Conservation (phyloP, 1,140 invertebrate genomes). For the Samia ricini region DNA sequence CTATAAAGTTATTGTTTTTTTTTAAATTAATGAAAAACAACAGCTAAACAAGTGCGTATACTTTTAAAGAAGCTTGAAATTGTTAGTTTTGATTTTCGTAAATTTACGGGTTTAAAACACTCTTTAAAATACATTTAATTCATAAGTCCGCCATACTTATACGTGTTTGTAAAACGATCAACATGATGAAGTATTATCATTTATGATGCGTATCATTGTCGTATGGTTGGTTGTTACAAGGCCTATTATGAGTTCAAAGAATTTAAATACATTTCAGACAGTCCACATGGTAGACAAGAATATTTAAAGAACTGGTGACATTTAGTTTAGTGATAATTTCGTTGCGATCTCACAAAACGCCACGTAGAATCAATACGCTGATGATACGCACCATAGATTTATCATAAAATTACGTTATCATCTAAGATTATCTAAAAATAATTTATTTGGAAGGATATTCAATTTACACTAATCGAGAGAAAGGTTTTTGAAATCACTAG, state of each 20-base stretch:
- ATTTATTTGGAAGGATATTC: slow-evolving; percentile 57
- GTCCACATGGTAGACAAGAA: too few relatives aligned
- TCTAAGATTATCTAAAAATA: slow-evolving; percentile 6
- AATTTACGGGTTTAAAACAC: too few relatives aligned
- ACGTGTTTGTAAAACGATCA: neutral
- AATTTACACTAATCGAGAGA: slow-evolving; percentile 65
- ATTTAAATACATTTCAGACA: too few relatives aligned
- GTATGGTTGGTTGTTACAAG: too few relatives aligned
- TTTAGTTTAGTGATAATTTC: too few relatives aligned
- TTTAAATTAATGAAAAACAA: too few relatives aligned
- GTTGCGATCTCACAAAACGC: neutral
- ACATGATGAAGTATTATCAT: neutral
- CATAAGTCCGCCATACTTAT: neutral
- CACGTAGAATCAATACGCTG: neutral
- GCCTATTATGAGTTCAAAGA: neutral
- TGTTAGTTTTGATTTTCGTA: too few relatives aligned
- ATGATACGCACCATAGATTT: neutral
- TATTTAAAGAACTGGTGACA: too few relatives aligned
- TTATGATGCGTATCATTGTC: neutral
- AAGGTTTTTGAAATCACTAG: slow-evolving; percentile 64
- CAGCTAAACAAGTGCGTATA: too few relatives aligned
- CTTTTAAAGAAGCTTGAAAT: neutral
- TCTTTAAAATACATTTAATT: too few relatives aligned
- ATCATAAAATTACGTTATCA: neutral
- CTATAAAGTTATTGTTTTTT: too few relatives aligned